Evolutionary conservation across 1,140 invertebrate species (phyloP), one percentile per base, ranked within the genome.

Genomic region (Drosophila grimshawi): DNA sequence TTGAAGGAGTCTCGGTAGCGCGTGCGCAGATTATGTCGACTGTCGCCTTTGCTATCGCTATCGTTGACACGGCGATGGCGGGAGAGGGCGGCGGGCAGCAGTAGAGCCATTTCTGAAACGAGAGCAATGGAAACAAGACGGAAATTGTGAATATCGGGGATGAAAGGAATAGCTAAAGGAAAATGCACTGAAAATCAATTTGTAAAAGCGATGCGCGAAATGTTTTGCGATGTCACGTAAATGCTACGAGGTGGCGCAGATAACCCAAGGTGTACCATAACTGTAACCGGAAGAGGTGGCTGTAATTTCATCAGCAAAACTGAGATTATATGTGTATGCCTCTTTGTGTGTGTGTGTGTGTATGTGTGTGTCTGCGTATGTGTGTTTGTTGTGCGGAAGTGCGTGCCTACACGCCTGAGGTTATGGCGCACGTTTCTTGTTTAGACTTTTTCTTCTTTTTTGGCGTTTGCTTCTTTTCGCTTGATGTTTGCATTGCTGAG

Each of bases 61-160:
- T 95, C 95, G 83, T 97, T 97, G 5, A 94, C 93, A 76, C 94
- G 95, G 43, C 96, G 94, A 70, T 94, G 95, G 61, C 94, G 94
- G 5, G 96, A 95, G 61, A 96, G 92, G 6, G 94, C 94, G 0
- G 95, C 96, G 2, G 96, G 96, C 55, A 97, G 93, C n/a, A 97
- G 93, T 86, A 97, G 94, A 0, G 96, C 96, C 59, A 96, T 96
- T 93, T 97, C 96, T 96, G 93, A 33, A 94, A 94, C 66, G 65
- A 91, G 82, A 88, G 80, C 62, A 6, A 39, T 6, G 49, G 7
- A 37, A 43, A 61, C 35, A 10, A 29, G 51, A 8, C 10, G 0
- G 27, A n/a, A 39, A 3, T 32, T 61, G 10, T 33, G 35, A 43
- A 30, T 4, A 10, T 5, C 6, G 33, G 30, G 39, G 30, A 5